phyloP scores from a whole-genome alignment of 2,113 vertebrate genomes.

The Trogon surrucura region DNA sequence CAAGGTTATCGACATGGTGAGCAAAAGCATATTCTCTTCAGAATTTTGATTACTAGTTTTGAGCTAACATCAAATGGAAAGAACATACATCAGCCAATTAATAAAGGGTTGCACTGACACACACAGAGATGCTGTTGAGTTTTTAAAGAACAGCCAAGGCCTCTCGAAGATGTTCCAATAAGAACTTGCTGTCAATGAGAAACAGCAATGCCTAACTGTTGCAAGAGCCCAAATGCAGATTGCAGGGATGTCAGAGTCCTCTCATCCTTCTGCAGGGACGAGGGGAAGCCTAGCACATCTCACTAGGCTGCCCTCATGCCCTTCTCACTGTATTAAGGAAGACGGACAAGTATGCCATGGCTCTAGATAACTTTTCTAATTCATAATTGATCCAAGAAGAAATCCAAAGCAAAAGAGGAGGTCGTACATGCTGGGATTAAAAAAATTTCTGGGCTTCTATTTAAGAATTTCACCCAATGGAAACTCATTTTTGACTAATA shows the following conservation, averaged over 20 bases:
- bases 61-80: not conserved
- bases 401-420: not conserved
- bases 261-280: not conserved
- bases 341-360: not conserved
- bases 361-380: not conserved
- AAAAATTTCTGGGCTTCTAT: not conserved
- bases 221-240: not conserved
- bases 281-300: not conserved
- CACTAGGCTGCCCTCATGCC: not conserved
- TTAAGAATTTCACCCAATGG: not conserved
- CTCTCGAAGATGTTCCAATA: not conserved
- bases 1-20: conserved; percentile 90
- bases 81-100: not conserved
- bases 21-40: not conserved
- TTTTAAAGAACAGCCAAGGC: not conserved
- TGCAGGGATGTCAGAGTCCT: not conserved
- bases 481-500: not conserved
- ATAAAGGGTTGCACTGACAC: not conserved
- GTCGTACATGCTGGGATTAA: not conserved
- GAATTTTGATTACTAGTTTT: not conserved
- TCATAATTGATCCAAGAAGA: not conserved
- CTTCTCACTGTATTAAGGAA: not conserved
- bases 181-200: not conserved
- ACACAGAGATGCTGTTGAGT: not conserved
- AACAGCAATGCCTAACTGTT: not conserved